Percentiles rank a stretch among this genome's conserved stretches.
These are phyloP conservation scores for Pogonocherus hispidulus DNA, from an alignment of 2,888 invertebrate genomes.

Conservation along the genomic window DNA sequence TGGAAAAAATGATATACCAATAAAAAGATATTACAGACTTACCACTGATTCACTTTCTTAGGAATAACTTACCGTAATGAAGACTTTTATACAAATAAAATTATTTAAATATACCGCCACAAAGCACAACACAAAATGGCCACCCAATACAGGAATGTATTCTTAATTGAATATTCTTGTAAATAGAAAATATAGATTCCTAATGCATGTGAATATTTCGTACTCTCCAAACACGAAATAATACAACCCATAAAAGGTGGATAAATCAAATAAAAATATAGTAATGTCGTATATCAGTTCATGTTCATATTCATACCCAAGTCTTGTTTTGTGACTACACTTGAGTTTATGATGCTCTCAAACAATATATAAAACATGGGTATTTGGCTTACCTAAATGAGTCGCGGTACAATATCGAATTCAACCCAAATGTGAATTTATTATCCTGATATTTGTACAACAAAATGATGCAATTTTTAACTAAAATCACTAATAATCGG, in stretches of 20 bases:
- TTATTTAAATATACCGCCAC: slow-evolving; percentile 54
- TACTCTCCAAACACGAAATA: neutral
- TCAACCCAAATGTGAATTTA: neutral
- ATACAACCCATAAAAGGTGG: slow-evolving; percentile 9
- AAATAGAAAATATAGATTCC: no score
- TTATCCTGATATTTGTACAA: neutral
- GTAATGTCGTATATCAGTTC: no score
- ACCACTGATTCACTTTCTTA: slow-evolving; percentile 22
- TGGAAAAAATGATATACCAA: slow-evolving; percentile 38
- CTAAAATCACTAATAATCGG: no score
- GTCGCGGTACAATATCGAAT: neutral
- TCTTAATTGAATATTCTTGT: neutral
- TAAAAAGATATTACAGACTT: slow-evolving; percentile 29
- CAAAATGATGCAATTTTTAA: no score
- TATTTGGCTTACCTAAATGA: neutral
- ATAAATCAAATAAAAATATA: slow-evolving; percentile 5
- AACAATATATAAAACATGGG: neutral
- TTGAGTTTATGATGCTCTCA: no score
- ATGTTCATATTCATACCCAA: no score
- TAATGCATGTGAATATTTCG: no score
- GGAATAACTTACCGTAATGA: slow-evolving; percentile 57
- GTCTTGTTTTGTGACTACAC: no score
- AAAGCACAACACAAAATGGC: slow-evolving; percentile 56
- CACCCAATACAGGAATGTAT: slow-evolving; percentile 32
- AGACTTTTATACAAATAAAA: slow-evolving; percentile 28